Evolutionary conservation across 2,888 invertebrate genomes (phyloP), one percentile per base, ranked within the genome.

Genomic region (Zygaena filipendulae): DNA sequence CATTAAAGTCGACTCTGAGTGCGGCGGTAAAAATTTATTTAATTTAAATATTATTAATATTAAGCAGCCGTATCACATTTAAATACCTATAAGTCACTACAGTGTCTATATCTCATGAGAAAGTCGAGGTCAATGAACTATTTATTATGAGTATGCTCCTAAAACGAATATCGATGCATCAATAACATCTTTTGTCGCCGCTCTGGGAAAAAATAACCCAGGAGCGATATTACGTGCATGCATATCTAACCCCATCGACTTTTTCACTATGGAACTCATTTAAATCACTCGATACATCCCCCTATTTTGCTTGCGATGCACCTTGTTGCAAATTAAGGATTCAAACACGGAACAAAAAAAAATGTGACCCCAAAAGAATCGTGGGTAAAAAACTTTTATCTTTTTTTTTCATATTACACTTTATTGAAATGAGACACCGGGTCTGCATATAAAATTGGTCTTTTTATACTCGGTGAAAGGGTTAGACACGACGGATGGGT

Each of bases 321-420:
- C 79, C 79, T 79, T 77, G 79, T 77, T 74, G 77, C 79, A 77
- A 79, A 79, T 79, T 77, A 77, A 71, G 69, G 68, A 72, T 72
- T 63, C 68, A 64, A 63, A 59, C 52, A 52, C 32, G 16, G 7
- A 53, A 47, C 38, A 55, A 74, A 74, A 72, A 72, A 74, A 66
- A 46, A 61, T 70, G 63, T n/a, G n/a, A n/a, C 74, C 75, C 79
- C 77, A 59, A 69, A 70, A 71, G 63, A 54, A 49, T 59, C 77
- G 75, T 77, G 77, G 71, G 77, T 75, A 77, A 72, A 72, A 71
- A 64, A 49, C 53, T 69, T 71, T 70, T 72, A 69, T 71, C 67
- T 59, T 61, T 68, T 64, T 68, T 69, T 50, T 33, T 63, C n/a
- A n/a, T 58, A 63, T 66, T 67, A 61, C 56, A 55, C 59, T 49